Conservation (phyloP, 1,140 invertebrate species). For the Danaus plexippus region DNA sequence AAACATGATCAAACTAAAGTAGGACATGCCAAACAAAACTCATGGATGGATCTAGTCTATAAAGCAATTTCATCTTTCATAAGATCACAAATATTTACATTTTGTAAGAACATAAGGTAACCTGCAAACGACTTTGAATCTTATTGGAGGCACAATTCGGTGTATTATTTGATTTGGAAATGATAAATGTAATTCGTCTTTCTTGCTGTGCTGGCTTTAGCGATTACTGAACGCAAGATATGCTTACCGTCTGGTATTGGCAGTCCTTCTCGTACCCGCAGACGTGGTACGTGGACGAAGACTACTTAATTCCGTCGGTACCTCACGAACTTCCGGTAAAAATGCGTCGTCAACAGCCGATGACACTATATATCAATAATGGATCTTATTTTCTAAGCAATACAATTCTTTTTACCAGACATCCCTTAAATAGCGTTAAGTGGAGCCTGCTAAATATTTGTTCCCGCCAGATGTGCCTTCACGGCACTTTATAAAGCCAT, state of each 20-base stretch:
- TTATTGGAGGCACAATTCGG: too few species aligned
- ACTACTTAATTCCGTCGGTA: slow-evolving; percentile 39
- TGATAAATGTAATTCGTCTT: too few species aligned
- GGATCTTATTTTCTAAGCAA: slow-evolving; percentile 6
- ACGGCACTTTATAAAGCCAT: too few species aligned
- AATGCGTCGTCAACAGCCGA: slow-evolving; percentile 72
- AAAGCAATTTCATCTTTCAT: slow-evolving; percentile 9
- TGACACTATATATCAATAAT: slow-evolving; percentile 27
- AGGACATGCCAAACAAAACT: slow-evolving; percentile 1
- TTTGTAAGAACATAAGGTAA: too few species aligned
- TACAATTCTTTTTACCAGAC: background rate
- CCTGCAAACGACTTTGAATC: too few species aligned
- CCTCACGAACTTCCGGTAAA: slow-evolving; percentile 51
- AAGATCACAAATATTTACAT: slow-evolving; percentile 4
- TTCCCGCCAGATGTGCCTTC: too few species aligned
- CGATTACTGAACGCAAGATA: slow-evolving; percentile 8
- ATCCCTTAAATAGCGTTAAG: background rate
- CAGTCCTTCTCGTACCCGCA: slow-evolving; percentile 51
- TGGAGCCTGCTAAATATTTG: background rate
- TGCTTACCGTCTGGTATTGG: slow-evolving; percentile 56
- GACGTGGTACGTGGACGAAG: slow-evolving; percentile 56
- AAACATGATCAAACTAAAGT: slow-evolving; percentile 21
- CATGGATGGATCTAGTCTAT: slow-evolving; percentile 15
- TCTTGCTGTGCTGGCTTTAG: too few species aligned
- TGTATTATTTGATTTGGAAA: slow-evolving; percentile 1